Conservation (phyloP, 2,797 vertebrate species). For the Intellagama lesueurii region DNA sequence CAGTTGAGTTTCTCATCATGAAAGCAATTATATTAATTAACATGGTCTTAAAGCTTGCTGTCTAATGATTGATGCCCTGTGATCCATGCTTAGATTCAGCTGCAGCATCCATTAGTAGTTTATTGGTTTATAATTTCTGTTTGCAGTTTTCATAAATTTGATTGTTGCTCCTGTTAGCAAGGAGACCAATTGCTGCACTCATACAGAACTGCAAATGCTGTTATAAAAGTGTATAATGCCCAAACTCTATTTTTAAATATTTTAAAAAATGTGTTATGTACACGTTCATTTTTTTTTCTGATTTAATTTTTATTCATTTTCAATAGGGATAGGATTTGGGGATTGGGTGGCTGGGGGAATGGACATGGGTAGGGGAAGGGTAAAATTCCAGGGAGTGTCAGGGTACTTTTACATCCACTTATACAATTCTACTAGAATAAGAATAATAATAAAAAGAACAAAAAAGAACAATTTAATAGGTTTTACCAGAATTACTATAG, state of each 20-base stretch:
- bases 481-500: no score
- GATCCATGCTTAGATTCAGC: constrained; percentile 23
- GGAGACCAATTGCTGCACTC: not conserved
- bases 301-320: no score
- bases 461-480: no score
- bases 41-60: constrained; percentile 19
- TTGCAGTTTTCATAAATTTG: constrained; percentile 20
- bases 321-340: no score
- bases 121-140: constrained; percentile 44
- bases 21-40: constrained; percentile 33
- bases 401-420: no score
- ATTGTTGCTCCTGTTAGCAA: not conserved
- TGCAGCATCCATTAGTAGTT: constrained; percentile 23
- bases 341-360: no score
- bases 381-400: no score
- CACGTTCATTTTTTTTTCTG: not conserved
- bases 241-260: not conserved
- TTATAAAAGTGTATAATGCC: not conserved
- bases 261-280: not conserved
- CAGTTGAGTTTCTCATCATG: constrained; percentile 32
- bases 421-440: no score
- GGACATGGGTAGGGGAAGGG: no score
- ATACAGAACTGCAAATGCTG: not conserved
- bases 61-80: constrained; percentile 15
- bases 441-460: no score